These are phyloP conservation scores for Vireo griseus DNA, from an alignment of 2,797 vertebrate genomes.

Conservation along the genomic window DNA sequence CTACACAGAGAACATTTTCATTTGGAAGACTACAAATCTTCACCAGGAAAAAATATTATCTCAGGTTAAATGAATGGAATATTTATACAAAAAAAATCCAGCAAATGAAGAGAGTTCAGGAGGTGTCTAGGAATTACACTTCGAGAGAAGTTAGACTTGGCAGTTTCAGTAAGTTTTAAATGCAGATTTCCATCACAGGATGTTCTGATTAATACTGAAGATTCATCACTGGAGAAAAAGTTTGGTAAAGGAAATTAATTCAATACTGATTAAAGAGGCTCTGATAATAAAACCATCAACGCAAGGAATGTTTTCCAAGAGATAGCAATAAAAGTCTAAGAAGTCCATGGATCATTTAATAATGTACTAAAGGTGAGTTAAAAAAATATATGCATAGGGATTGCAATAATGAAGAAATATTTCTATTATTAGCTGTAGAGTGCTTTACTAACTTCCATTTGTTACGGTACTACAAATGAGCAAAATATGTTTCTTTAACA, in stretches of 20 bases:
- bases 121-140: neutral
- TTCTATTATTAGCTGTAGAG: neutral
- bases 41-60: neutral
- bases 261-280: neutral
- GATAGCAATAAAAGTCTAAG: neutral
- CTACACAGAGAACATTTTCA: neutral
- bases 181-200: neutral
- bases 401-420: neutral
- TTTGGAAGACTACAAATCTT: neutral
- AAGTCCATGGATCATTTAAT: neutral
- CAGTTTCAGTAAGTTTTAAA: slow-evolving; percentile 8
- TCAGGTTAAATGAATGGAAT: neutral
- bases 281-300: neutral
- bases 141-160: neutral
- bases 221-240: neutral
- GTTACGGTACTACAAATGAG: neutral
- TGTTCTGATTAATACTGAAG: neutral
- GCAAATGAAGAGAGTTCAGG: neutral
- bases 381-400: neutral
- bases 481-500: neutral
- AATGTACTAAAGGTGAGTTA: neutral
- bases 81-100: slow-evolving; percentile 3
- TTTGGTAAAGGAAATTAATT: neutral
- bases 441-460: slow-evolving; percentile 1
- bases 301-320: neutral